Percentiles rank a stretch among this genome's conserved stretches.
These are phyloP conservation scores for Avahi laniger DNA, from an alignment of 2,797 vertebrate genomes.

Conservation along the genomic window DNA sequence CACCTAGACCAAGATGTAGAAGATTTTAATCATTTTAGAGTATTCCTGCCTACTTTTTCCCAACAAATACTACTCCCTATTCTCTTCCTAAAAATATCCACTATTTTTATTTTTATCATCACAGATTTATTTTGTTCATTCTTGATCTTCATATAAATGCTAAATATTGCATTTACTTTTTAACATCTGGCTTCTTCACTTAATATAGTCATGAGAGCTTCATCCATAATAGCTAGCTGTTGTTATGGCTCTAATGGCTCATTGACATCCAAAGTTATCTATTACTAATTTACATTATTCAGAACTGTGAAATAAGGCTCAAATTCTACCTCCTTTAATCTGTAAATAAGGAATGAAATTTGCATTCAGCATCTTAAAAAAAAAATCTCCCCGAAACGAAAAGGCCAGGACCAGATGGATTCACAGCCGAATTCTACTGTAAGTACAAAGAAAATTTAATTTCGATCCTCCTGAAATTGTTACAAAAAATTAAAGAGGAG, in stretches of 20 bases:
- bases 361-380: background rate
- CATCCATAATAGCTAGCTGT: background rate
- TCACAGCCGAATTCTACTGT: no score
- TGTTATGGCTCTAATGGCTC: background rate
- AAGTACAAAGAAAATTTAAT: no score
- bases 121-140: background rate
- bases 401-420: no score
- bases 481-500: no score
- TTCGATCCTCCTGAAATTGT: no score
- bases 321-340: background rate
- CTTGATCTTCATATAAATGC: background rate
- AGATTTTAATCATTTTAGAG: background rate
- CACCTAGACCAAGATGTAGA: background rate
- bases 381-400: no score
- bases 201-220: background rate
- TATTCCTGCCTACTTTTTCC: background rate
- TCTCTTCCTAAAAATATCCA: background rate
- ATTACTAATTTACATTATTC: background rate
- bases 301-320: background rate
- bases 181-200: background rate
- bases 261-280: background rate
- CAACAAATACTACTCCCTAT: background rate
- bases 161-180: background rate
- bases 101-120: background rate
- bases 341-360: background rate